Base-by-base conservation (phyloP, 2,888 invertebrate species). In the Hypomecis atomaria region DNA sequence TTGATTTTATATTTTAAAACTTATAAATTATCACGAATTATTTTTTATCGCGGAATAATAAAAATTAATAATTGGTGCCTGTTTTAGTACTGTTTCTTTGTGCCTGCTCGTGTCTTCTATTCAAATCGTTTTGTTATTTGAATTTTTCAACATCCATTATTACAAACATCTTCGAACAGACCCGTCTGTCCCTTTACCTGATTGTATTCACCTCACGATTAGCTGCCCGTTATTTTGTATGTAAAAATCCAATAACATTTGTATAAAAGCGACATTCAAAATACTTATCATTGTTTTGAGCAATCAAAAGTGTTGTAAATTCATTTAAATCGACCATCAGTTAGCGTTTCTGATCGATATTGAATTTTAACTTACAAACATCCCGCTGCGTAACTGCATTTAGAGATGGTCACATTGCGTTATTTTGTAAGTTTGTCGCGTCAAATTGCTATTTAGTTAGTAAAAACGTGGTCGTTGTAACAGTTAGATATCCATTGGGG, bases 351-450 rank as follows among this genome's bases (percentile, higher is more conserved):
- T 75, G 77, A 75, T 83, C 78, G 79, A 83, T 82, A 84, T 83
- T 81, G 83, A 81, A 83, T 78, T 78, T 78, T 78, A 82, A 82
- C 77, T 73, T 77, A 70, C 69, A 34, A 70, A 76, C 72, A 69
- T 64, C 89, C 90, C 75, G 88, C 88, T 86, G 89, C 62, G 85
- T 86, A 79, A 85, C 73, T 76, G 73, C 77, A 71, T 73, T 75
- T 74, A 72, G 65, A 72, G 79, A 78, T 79, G 72, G 77, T 73
- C 74, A 72, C 74, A 78, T 74, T 78, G 72, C 74, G 75, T 75
- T 77, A 71, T 79, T 72, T 79, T 77, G 81, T 81, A 78, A 82
- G 77, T 79, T 86, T 84, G 82, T 81, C 82, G 80, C 81, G 79
- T 85, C 83, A 84, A 86, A 85, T 81, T 77, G 77, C 77, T 78